Evolutionary conservation across 2,888 invertebrate species (phyloP).

Genomic region (Apeira syringaria): DNA sequence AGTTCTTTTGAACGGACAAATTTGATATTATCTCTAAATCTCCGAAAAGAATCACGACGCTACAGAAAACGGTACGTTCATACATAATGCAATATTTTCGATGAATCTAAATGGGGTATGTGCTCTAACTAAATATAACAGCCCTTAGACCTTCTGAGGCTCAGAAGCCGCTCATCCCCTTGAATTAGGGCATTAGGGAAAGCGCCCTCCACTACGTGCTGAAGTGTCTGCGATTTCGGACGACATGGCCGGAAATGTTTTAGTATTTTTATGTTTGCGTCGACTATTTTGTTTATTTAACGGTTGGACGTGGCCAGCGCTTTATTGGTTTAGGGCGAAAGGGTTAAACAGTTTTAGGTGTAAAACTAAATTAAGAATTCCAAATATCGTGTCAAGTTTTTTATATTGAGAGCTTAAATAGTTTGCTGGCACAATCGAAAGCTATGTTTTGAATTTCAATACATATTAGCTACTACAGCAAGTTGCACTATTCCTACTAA

Average conservation of each 20-base stretch:
- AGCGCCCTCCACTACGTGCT: slow-evolving; percentile 29
- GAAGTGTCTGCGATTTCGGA: slow-evolving; percentile 29
- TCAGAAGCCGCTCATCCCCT: slow-evolving; percentile 25
- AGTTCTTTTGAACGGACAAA: slow-evolving; percentile 3
- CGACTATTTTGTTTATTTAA: slow-evolving; percentile 29
- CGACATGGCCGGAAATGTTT: slow-evolving; percentile 27
- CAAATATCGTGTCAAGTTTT: too few species aligned
- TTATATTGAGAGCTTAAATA: too few species aligned
- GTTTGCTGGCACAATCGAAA: too few species aligned
- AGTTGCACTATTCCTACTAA: too few species aligned
- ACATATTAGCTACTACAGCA: too few species aligned
- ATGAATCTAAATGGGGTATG: slow-evolving; percentile 29
- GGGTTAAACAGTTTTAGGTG: slow-evolving; percentile 12
- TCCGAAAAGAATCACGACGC: slow-evolving; percentile 20
- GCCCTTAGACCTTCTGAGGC: slow-evolving; percentile 29
- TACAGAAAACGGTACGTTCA: slow-evolving; percentile 24
- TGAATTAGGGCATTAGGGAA: slow-evolving; percentile 31
- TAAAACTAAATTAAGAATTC: too few species aligned
- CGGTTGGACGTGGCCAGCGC: slow-evolving; percentile 24
- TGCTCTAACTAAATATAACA: slow-evolving; percentile 33
- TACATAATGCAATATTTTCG: slow-evolving; percentile 33
- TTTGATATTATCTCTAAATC: slow-evolving; percentile 10
- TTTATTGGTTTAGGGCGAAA: slow-evolving; percentile 16
- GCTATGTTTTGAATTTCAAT: too few species aligned
- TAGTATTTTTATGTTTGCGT: slow-evolving; percentile 27